A percentile compares a stretch with the other conserved stretches of the same genome.
These are phyloP conservation scores for Xenopus tropicalis DNA, from an alignment of 2,113 vertebrate genomes.

Conservation along the genomic window UCB_Xtro_10.0 CM004447.2:62236501-62237000, in stretches of 20 bases:
- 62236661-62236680: conserved; percentile 29
- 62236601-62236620: conserved; percentile 73
- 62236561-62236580: conserved; percentile 55
- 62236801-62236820: conserved; percentile 90
- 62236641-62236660: neutral
- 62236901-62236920: conserved; percentile 94
- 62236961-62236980: conserved; percentile 82
- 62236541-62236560: conserved; percentile 52
- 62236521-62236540: conserved; percentile 51
- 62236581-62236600: conserved; percentile 68
- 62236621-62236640: conserved; percentile 56
- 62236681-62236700: conserved; percentile 53
- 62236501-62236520: conserved; percentile 46
- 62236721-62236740: conserved; percentile 53
- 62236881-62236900: conserved; percentile 84
- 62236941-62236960: conserved; percentile 89
- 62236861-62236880: conserved; percentile 77
- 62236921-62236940: conserved; percentile 96
- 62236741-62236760: conserved; percentile 76
- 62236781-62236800: conserved; percentile 88
- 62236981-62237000: conserved; percentile 68
- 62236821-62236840: conserved; percentile 92
- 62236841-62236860: conserved; percentile 74
- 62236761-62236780: conserved; percentile 91
- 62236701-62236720: conserved; percentile 41